These are phyloP conservation scores for Dipodomys stephensi DNA, from an alignment of 2,113 vertebrate species.

Conservation along the genomic window DNA sequence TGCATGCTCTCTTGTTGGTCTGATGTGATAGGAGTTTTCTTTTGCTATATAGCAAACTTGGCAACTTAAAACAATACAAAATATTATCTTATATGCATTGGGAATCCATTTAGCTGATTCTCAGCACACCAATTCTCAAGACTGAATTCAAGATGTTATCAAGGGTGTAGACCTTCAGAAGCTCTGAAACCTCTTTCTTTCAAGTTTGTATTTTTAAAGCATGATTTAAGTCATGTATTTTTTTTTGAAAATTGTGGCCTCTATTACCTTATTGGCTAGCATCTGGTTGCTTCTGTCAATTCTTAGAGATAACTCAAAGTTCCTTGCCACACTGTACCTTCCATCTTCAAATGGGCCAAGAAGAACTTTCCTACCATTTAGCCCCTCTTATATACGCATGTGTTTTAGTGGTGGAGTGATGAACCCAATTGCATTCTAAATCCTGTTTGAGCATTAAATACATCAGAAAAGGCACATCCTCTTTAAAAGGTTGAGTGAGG, in stretches of 20 bases:
- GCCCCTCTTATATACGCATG: too few relatives aligned
- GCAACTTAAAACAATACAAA: slow-evolving; percentile 2
- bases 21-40: background rate
- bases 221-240: background rate
- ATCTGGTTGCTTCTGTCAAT: background rate
- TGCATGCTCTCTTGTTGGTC: background rate
- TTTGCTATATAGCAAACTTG: background rate
- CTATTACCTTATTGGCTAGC: background rate
- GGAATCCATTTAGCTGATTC: background rate
- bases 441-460: background rate
- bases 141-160: background rate
- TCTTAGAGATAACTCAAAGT: background rate
- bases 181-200: background rate
- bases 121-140: background rate
- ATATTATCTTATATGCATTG: background rate
- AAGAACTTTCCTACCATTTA: background rate
- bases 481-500: background rate
- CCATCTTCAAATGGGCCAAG: background rate
- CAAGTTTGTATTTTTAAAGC: background rate
- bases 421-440: background rate
- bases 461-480: background rate
- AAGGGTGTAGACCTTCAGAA: background rate
- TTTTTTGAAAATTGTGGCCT: too few relatives aligned
- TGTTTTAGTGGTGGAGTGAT: too few relatives aligned
- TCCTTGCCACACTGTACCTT: background rate